A percentile compares a stretch with the other conserved stretches of the same genome.
These are phyloP conservation scores for Nothoprocta pentlandii DNA, from an alignment of 2,113 vertebrate species.

Conservation along the genomic window DNA sequence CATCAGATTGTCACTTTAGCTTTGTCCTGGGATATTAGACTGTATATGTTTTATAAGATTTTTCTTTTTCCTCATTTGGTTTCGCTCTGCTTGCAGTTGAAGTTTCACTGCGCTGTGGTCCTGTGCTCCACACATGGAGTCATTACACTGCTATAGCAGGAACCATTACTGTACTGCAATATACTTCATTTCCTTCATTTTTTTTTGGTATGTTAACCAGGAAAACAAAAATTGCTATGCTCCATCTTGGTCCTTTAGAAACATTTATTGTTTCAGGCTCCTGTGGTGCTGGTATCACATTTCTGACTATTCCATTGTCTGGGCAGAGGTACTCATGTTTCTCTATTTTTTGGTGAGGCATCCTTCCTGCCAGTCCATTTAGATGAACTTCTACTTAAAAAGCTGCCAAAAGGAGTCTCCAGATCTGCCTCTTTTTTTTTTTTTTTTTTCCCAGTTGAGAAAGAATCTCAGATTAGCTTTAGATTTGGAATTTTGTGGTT, in stretches of 20 bases:
- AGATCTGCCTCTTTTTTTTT: not conserved
- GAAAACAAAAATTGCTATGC: not conserved
- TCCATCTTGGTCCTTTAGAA: not conserved
- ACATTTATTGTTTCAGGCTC: not conserved
- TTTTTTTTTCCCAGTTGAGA: not conserved
- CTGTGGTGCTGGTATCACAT: not conserved
- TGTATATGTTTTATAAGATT: not conserved
- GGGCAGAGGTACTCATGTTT: not conserved
- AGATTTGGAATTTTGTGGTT: not conserved
- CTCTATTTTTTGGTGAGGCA: not conserved
- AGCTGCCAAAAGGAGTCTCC: not conserved
- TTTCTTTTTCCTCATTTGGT: not conserved
- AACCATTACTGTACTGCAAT: not conserved
- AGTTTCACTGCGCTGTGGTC: not conserved
- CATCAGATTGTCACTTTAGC: not conserved
- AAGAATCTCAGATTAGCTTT: not conserved
- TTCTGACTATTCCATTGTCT: not conserved
- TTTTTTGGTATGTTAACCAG: not conserved
- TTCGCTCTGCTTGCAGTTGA: not conserved
- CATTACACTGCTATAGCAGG: not conserved
- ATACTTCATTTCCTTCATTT: not conserved
- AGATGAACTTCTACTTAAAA: not conserved
- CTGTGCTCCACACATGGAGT: not conserved
- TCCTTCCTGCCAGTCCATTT: not conserved
- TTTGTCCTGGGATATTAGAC: not conserved